Base-by-base conservation (phyloP, 92 coral and sea anemone genomes). In the Chrysogorgia sp. region DNA sequence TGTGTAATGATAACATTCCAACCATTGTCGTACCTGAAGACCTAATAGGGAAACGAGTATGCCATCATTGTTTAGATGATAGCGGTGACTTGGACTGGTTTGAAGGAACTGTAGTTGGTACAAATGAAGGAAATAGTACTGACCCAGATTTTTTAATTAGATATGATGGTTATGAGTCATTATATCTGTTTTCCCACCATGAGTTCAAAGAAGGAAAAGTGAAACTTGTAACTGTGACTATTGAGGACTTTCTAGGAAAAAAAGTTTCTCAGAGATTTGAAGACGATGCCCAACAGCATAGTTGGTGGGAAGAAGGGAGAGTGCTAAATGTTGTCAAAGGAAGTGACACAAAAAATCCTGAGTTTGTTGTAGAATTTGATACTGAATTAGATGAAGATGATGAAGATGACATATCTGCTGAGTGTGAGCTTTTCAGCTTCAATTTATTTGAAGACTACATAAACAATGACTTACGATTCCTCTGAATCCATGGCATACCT, bases 231-330 rank as follows among this genome's bases (percentile, higher is more conserved):
- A 52, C 67, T 40, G 67, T 76, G 47, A 67, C 43, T 22, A 25
- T 29, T 75, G 23, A 21, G 30, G 71, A 76, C 31, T 41, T 76
- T 35, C 19, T 76, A 45, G 71, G 81, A 15, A 76, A 60, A 26
- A 76, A n/a, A 28, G 41, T 76, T 21, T 37, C 83, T 47, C 72
- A 76, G 47, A 30, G 83, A 63, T 49, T 79, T 67, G 83, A 79
- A 72, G 79, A 79, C 34, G 64, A 63, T 29, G 66, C 41, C 61
- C 72, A 60, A 63, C 34, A 20, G 15, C 76, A 65, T 53, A 79
- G 79, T 34, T 79, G 67, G 83, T 66, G 55, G 83, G 79, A 79
- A 60, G 56, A 63, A 45, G 83, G 83, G 22, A 79, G 75, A n/a
- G 79, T 66, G 22, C 40, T 79, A 13, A 79, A 40, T 79, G 56